Evolutionary conservation across 2,113 vertebrate species (phyloP), one percentile per base, ranked within the genome.

Genomic region (Ammodytes marinus): DNA sequence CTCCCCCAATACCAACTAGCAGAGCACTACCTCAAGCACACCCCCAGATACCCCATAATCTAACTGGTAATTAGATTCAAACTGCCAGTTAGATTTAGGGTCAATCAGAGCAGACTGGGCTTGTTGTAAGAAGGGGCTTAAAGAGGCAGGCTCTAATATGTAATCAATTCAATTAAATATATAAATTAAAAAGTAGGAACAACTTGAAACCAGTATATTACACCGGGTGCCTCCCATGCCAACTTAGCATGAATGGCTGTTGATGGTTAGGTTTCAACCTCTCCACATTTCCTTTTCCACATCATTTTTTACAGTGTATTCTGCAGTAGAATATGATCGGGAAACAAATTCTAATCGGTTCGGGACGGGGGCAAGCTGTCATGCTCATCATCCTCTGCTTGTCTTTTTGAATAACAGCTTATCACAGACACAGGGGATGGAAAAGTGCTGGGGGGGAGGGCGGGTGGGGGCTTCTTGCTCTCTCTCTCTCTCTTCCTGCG

Each of bases 341-440:
- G 40, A 42, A 27, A n/a, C 53, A 63, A 43, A 10, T 49, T 65
- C 17, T 10, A 49, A 40, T 68, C 45, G 46, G 53, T 15, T 17
- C n/a, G 74, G 43, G 54, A 47, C 3, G 3, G 5, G 4, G 8
- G n/a, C 50, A 58, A 45, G 50, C 67, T 59, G 65, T 73, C 60
- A 27, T 66, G 61, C 45, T 81, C 58, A 46, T 82, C 40, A 45
- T 53, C 10, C 37, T 3, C 45, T 55, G 43, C 59, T 61, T 65
- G 17, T 11, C 14, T 71, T 55, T 84, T 60, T 42, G 14, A 53
- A 14, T 55, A 46, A 19, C 0, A 15, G 53, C 66, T 84, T 80
- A 74, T 77, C 67, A 39, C 14, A 4, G 37, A 45, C 57, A 82
- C 70, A 88, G 77, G 67, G 68, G 46, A 46, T 67, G 70, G 69